phyloP scores from a whole-genome alignment of 2,797 vertebrate species.

The Propithecus perrieri region DNA sequence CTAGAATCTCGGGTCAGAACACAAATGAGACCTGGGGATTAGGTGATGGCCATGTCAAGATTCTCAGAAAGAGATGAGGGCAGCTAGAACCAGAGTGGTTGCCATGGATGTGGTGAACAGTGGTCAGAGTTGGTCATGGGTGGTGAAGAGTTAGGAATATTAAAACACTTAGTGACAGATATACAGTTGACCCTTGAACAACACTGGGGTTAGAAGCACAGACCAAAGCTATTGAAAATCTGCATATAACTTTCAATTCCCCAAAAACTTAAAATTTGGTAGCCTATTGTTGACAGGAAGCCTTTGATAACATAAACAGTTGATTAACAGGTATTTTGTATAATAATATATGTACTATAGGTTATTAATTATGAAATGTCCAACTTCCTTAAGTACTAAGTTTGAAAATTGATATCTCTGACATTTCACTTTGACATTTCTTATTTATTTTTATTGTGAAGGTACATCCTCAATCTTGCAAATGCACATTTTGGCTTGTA shows the following conservation, averaged over 20 bases:
- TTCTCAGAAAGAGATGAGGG: background rate
- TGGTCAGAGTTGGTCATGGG: background rate
- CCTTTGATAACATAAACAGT: background rate
- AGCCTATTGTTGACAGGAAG: background rate
- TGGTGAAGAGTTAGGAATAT: background rate
- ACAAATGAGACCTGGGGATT: background rate
- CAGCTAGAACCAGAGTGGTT: background rate
- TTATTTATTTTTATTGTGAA: no score
- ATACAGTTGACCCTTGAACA: background rate
- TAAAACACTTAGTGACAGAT: background rate
- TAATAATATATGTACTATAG: background rate
- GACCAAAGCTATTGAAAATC: background rate
- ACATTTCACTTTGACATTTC: no score
- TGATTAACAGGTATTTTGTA: background rate
- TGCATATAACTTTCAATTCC: background rate
- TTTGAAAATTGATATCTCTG: no score
- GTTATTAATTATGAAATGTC: no score
- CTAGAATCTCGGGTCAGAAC: background rate
- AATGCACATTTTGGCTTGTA: no score
- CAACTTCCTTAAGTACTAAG: no score
- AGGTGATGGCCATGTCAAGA: background rate
- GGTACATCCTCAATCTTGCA: no score
- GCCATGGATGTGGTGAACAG: background rate
- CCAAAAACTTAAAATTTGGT: background rate
- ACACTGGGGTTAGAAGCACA: background rate